Percentiles rank a stretch among this genome's conserved stretches.
Conservation (phyloP, 2,113 vertebrate species). For the Gopherus flavomarginatus region DNA sequence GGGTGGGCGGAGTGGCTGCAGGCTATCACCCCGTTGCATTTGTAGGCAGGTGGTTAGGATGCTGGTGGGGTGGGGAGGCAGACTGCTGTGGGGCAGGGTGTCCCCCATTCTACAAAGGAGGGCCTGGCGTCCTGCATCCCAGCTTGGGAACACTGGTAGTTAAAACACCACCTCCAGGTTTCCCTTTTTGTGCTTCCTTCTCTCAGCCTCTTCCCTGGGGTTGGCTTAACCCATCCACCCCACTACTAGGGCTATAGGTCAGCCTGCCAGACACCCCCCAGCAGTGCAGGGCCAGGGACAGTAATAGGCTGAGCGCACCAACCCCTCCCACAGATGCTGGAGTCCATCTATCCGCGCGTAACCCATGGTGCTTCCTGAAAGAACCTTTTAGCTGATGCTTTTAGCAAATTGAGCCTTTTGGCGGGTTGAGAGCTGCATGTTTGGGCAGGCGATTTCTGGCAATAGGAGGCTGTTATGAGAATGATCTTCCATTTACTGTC, state of each 20-base stretch:
- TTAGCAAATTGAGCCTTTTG: not conserved
- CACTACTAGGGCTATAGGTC: not conserved
- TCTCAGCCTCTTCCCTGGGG: not conserved
- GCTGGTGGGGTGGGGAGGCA: not conserved
- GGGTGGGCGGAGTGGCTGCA: too few relatives aligned
- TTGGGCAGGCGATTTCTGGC: conserved; percentile 49
- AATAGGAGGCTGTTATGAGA: not conserved
- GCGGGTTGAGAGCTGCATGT: not conserved
- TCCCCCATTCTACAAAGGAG: too few relatives aligned
- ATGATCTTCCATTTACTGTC: conserved; percentile 23
- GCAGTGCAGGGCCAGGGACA: not conserved
- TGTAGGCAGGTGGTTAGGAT: not conserved
- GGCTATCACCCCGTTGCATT: not conserved
- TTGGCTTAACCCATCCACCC: not conserved
- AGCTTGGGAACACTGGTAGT: too few relatives aligned
- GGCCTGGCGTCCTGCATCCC: too few relatives aligned
- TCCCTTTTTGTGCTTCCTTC: not conserved
- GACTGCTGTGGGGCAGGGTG: too few relatives aligned
- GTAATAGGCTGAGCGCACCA: not conserved
- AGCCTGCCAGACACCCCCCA: not conserved
- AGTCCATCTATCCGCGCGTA: not conserved
- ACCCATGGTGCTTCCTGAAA: conserved; percentile 53
- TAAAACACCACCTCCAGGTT: not conserved
- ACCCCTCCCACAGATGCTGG: conserved; percentile 31
- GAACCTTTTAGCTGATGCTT: conserved; percentile 30